Evolutionary conservation across 1,140 invertebrate species (phyloP), one percentile per base, ranked within the genome.

Genomic region (Propsilocerus akamusi): DNA sequence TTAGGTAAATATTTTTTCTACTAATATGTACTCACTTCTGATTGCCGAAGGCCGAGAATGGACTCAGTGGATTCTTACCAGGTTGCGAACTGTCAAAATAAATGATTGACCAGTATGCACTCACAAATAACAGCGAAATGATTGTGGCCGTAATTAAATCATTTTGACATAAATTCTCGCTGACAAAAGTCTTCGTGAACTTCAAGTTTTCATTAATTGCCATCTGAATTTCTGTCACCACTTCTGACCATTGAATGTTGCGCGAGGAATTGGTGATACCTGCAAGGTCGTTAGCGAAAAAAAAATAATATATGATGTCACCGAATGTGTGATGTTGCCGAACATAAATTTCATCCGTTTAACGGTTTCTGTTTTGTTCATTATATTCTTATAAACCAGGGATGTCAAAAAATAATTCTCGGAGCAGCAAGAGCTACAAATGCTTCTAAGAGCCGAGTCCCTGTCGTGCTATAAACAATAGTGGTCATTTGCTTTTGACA

Each of bases 31-130:
- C 14, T 41, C 14, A 41, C 34, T 17, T 41, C 14, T 41, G 14
- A 20, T 41, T 41, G 8, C 8, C 34, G 10, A 41, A 41, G 2
- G 14, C 34, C 14, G 34, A 41, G 5, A 41, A 17, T 17, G 34
- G 34, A 7, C 14, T 20, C 8, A 20, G 34, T 20, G 34, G 34
- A 41, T 20, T 17, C 22, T 20, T 41, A 5, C 34, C 34, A 8
- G 34, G 34, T 41, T 17, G 34, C 10, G 12, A n/a, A 3, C n/a
- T 17, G 14, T 41, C 34, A 14, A 41, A 17, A 20, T 41, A 41
- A 41, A 41, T 41, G 10, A 41, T 41, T 41, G 34, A 41, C 34
- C 34, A 41, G 22, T 41, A 41, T 41, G 34, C 34, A 14, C 17
- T 1, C n/a, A 41, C 17, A 41, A 41, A 41, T 41, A 41, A 20